Conservation (phyloP, 1,140 invertebrate genomes). For the Bathynomus jamesi region DNA sequence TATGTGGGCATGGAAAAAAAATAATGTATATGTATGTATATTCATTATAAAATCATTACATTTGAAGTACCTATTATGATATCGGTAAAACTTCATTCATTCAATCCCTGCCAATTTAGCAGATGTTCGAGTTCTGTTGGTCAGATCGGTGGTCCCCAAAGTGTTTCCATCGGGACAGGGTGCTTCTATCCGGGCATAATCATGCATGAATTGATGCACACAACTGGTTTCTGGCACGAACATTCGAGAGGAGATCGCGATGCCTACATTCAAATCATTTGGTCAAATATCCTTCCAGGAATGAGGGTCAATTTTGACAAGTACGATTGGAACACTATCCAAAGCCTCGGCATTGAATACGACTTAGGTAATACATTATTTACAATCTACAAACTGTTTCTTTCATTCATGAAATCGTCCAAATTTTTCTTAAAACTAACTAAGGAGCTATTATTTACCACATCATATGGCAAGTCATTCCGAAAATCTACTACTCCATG, state of each 20-base stretch:
- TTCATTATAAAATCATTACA: background rate
- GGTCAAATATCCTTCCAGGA: slow-evolving; percentile 35
- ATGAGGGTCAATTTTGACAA: slow-evolving; percentile 48
- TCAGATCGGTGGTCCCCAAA: slow-evolving; percentile 46
- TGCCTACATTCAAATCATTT: slow-evolving; percentile 28
- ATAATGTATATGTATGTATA: background rate
- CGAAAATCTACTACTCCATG: no score
- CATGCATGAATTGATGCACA: slow-evolving; percentile 79
- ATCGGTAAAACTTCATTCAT: no score
- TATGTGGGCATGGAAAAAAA: no score
- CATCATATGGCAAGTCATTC: no score
- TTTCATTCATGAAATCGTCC: no score
- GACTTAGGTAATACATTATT: no score
- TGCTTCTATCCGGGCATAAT: slow-evolving; percentile 62
- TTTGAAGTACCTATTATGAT: no score
- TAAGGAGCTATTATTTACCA: no score
- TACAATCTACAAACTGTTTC: no score
- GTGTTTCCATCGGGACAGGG: slow-evolving; percentile 52
- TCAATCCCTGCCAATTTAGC: no score
- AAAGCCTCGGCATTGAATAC: slow-evolving; percentile 46
- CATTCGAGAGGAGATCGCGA: slow-evolving; percentile 74
- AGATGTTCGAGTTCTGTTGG: slow-evolving; percentile 53
- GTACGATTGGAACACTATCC: slow-evolving; percentile 41
- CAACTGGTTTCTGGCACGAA: slow-evolving; percentile 66
- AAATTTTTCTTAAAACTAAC: no score